Percentiles rank a stretch among this genome's conserved stretches.
Conservation (phyloP, 2,113 vertebrate genomes). For the Saguinus midas region DNA sequence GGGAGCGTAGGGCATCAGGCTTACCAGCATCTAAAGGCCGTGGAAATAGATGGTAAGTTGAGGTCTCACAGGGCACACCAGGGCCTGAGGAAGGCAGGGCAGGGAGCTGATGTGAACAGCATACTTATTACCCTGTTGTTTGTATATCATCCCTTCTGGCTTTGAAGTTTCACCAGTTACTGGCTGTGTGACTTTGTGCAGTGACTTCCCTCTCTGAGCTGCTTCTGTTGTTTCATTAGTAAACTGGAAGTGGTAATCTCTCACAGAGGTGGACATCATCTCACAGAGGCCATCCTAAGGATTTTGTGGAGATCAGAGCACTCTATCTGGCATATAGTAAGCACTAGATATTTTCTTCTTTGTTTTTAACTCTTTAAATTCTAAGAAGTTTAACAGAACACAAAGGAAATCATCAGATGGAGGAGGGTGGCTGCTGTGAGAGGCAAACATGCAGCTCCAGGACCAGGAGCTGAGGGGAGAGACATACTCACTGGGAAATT, state of each 20-base stretch:
- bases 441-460: neutral
- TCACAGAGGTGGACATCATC: neutral
- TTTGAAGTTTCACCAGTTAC: neutral
- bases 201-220: neutral
- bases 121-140: neutral
- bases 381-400: neutral
- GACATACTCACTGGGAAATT: neutral
- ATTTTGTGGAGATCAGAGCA: neutral
- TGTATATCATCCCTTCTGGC: neutral
- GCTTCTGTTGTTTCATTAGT: neutral
- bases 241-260: neutral
- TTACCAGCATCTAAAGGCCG: neutral
- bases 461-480: neutral
- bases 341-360: neutral
- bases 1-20: neutral
- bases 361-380: conserved; percentile 8
- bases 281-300: neutral
- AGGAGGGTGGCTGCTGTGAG: neutral
- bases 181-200: neutral
- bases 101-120: no score
- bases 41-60: neutral
- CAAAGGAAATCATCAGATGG: neutral
- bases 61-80: neutral
- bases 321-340: neutral
- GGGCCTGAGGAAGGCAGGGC: neutral